Percentiles rank a stretch among this genome's conserved stretches.
phyloP scores from a whole-genome alignment of 2,888 invertebrate genomes.

The Drosophila cracens region DNA sequence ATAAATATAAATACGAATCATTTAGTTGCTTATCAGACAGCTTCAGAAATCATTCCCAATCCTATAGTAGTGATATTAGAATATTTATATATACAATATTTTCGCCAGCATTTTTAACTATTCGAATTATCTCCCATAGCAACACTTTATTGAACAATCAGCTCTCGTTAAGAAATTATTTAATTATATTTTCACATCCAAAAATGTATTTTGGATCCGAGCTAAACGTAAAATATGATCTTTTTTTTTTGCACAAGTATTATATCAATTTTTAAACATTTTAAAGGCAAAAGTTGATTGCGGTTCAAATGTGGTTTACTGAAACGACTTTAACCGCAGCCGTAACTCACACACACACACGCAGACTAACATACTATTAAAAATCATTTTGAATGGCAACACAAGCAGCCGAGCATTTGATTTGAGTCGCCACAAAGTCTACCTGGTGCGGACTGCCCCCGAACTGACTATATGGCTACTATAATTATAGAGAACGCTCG shows the following conservation, averaged over 20 bases:
- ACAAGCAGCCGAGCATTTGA: conserved; percentile 12
- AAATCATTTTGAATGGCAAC: conserved; percentile 13
- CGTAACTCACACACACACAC: conserved; percentile 10
- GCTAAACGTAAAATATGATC: not conserved
- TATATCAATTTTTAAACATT: conserved; percentile 11
- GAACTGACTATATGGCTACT: conserved; percentile 24
- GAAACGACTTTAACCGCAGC: conserved; percentile 25
- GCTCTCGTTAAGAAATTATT: not conserved
- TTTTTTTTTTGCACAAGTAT: not conserved
- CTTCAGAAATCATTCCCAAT: not conserved
- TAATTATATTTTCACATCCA: not conserved
- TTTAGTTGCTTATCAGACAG: not conserved
- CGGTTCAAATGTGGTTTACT: conserved; percentile 30
- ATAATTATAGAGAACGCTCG: conserved; percentile 80
- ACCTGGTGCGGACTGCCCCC: conserved; percentile 24
- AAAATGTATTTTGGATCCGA: not conserved
- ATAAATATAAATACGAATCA: not conserved
- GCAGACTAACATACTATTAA: conserved; percentile 3
- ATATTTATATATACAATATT: too few relatives aligned
- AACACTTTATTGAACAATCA: not conserved
- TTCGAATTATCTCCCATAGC: too few relatives aligned
- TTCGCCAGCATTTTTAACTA: too few relatives aligned
- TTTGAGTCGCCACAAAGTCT: conserved; percentile 61
- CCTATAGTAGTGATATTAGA: not conserved
- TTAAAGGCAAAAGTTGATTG: conserved; percentile 24